Evolutionary conservation across 2,113 vertebrate genomes (phyloP).

Genomic region (Corydoras sp.): DNA sequence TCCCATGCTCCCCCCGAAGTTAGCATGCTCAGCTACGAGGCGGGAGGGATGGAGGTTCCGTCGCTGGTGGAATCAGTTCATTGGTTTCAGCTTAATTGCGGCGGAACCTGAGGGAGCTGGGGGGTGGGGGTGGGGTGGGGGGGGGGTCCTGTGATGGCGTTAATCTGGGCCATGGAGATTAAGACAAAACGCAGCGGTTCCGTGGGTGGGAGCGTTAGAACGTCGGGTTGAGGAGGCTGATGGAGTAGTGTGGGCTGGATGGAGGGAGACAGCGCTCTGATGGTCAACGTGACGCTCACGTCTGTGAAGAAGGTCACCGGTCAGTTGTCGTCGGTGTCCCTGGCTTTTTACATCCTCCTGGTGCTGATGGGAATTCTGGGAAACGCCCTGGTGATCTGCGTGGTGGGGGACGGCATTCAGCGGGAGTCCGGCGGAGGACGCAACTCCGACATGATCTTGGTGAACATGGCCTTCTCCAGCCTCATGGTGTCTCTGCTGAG

Average conservation of each 20-base stretch:
- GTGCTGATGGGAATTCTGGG: slow-evolving; percentile 62
- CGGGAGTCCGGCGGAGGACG: slow-evolving; percentile 43
- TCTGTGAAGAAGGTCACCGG: neutral
- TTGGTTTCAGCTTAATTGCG: slow-evolving; percentile 8
- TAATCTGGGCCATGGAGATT: slow-evolving; percentile 13
- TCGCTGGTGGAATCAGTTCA: slow-evolving; percentile 37
- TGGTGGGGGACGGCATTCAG: slow-evolving; percentile 58
- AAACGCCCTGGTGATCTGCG: slow-evolving; percentile 57
- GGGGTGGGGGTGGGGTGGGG: neutral
- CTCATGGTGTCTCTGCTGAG: slow-evolving; percentile 64
- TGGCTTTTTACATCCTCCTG: slow-evolving; percentile 56
- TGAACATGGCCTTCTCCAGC: slow-evolving; percentile 69
- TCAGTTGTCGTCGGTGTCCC: slow-evolving; percentile 9
- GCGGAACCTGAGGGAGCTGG: neutral
- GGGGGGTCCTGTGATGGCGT: neutral
- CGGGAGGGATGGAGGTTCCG: slow-evolving; percentile 8
- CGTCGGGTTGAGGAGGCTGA: neutral
- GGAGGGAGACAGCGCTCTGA: neutral
- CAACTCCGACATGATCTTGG: slow-evolving; percentile 67
- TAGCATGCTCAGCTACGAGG: slow-evolving; percentile 29
- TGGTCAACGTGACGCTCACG: neutral
- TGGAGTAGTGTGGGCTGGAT: neutral
- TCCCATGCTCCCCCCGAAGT: slow-evolving; percentile 6
- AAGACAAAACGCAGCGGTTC: neutral
- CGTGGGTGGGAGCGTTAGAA: neutral